Conservation (phyloP, 2,113 vertebrate genomes). For the Pollachius pollachius region DNA sequence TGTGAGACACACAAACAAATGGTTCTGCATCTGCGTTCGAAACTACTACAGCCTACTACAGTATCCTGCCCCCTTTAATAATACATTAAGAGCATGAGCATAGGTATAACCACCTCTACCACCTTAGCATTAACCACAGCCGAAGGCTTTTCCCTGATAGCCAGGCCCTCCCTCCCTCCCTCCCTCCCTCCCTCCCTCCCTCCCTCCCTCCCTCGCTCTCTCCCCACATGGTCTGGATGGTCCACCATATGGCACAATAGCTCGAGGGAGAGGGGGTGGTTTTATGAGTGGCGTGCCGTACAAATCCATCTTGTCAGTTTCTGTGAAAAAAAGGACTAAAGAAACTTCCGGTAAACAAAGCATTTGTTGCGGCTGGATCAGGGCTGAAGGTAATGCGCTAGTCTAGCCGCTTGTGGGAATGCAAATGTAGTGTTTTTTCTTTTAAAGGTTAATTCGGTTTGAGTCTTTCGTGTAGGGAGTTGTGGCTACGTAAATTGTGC, state of each 20-base stretch:
- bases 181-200: conserved; percentile 25
- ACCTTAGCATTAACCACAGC: no score
- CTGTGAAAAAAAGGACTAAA: conserved; percentile 3
- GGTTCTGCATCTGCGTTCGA: no score
- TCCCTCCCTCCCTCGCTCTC: conserved; percentile 29
- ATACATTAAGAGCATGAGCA: no score
- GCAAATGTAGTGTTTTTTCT: not conserved
- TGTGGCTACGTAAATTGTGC: not conserved
- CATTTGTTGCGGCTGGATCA: conserved; percentile 12
- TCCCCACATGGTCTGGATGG: conserved; percentile 53
- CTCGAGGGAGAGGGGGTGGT: conserved; percentile 49
- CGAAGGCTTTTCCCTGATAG: no score
- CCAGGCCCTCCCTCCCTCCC: conserved; percentile 24
- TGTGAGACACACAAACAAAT: no score
- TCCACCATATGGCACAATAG: conserved; percentile 72
- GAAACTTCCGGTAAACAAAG: conserved; percentile 41
- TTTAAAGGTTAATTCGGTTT: not conserved
- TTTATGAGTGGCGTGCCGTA: conserved; percentile 53
- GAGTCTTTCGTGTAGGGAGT: not conserved
- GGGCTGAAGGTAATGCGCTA: not conserved
- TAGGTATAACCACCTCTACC: no score
- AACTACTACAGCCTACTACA: no score
- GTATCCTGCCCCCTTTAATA: no score
- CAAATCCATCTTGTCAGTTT: conserved; percentile 57
- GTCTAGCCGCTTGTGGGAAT: conserved; percentile 5